Evolutionary conservation across 2,113 vertebrate species (phyloP).

Genomic region (Emydura subglobosa): DNA sequence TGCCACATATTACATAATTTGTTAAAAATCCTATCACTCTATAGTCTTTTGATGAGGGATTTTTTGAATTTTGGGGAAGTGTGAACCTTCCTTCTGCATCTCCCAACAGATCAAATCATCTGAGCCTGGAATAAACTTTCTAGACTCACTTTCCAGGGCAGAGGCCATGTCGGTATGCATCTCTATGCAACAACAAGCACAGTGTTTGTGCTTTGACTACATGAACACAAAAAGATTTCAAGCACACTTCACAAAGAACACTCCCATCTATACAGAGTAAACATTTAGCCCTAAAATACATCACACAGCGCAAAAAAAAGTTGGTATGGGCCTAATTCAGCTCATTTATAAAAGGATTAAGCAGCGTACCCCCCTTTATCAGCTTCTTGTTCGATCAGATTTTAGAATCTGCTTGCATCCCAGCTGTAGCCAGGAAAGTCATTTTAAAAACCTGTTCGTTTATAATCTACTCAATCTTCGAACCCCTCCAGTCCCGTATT

Average conservation of each 20-base stretch:
- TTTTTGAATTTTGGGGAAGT: background rate
- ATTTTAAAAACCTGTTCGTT: background rate
- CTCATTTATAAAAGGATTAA: background rate
- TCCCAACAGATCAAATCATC: background rate
- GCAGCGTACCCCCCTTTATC: background rate
- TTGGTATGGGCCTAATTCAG: background rate
- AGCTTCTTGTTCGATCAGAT: background rate
- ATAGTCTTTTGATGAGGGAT: background rate
- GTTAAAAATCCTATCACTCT: background rate
- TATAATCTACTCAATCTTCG: background rate
- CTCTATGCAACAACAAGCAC: background rate
- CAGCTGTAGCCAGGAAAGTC: slow-evolving; percentile 11
- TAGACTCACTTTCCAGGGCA: background rate
- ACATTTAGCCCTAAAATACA: background rate
- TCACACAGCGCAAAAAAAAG: background rate
- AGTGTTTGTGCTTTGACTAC: background rate
- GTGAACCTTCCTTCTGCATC: background rate
- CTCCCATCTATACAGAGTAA: background rate
- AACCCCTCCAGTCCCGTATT: background rate
- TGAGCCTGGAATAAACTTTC: background rate
- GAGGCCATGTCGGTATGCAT: background rate
- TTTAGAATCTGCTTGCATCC: background rate
- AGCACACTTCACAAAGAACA: background rate
- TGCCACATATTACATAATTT: background rate
- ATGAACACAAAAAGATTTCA: background rate